Evolutionary conservation across 2,113 vertebrate species (phyloP), one percentile per base, ranked within the genome.

Genomic region (Etheostoma spectabile): DNA sequence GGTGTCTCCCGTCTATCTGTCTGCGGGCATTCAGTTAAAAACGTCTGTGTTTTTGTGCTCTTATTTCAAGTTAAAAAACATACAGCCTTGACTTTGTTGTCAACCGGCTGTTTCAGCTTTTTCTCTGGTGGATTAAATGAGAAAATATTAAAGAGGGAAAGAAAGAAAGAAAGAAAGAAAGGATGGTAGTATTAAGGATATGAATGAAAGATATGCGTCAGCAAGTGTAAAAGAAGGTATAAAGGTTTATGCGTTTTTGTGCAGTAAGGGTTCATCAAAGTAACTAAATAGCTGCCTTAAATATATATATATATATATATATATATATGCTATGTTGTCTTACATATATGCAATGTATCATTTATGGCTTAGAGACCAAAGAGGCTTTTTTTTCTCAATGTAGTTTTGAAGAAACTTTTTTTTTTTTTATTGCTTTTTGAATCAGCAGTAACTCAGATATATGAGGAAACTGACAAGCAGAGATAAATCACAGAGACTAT

Each of bases 11-110:
- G 42, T 24, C 3, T 5, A 1, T 85, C 73, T 67, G 46, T 84
- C 77, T 18, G 62, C 78, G 66, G 57, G 21, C 60, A 4, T 77
- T 80, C 74, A 63, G 81, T 61, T 48, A 7, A 71, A 74, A 61
- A 42, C 0, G 5, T 18, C 52, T 19, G 48, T 48, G 45, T 60
- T 72, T 77, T 70, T 22, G 27, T 70, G 38, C 38, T 22, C 52
- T 86, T 85, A 80, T 91, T 76, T 77, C 18, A 1, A 60, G 56
- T 45, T 63, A 33, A 79, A 33, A 79, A 64, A 80, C 49, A 0
- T 55, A 63, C 71, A 84, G 71, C 79, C 53, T 59, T 57, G 69
- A 84, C 68, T 80, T 80, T 57, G 27, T 24, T 1, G 8, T 79
- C 71, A 72, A 16, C 48, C 53, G 0, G 7, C 38, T 7, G 1